A percentile compares a stretch with the other conserved stretches of the same genome.
These are phyloP conservation scores for Marmota flaviventris DNA, from an alignment of 2,113 vertebrate genomes.

Conservation along the genomic window DNA sequence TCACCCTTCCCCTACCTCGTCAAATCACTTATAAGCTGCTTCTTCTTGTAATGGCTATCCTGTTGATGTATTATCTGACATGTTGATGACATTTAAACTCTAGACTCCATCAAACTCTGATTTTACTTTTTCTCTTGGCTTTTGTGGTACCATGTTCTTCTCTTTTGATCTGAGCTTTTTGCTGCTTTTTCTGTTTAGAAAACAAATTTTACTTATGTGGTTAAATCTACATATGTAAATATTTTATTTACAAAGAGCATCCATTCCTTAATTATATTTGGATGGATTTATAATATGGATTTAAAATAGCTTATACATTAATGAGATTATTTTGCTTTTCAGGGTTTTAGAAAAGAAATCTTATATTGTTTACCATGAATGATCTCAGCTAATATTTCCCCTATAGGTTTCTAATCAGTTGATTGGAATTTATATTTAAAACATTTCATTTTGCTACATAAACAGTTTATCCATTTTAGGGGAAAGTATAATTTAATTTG, in stretches of 20 bases:
- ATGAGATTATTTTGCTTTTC: conserved; percentile 11
- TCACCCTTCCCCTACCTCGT: too few species aligned
- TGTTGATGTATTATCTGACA: neutral
- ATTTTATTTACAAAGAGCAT: neutral
- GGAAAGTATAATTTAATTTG: neutral
- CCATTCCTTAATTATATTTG: neutral
- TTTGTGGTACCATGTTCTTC: neutral
- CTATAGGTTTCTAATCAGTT: neutral
- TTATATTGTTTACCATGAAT: neutral
- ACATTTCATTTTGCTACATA: neutral
- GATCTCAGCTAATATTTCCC: neutral
- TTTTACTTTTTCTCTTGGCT: neutral
- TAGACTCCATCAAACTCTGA: neutral
- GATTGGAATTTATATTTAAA: neutral
- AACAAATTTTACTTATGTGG: neutral
- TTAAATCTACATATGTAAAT: neutral
- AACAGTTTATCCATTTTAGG: neutral
- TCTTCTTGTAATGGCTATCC: neutral
- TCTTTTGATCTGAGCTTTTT: neutral
- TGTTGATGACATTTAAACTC: neutral
- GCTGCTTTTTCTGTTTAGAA: neutral
- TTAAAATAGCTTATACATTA: conserved; percentile 7
- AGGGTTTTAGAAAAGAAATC: neutral
- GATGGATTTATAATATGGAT: neutral
- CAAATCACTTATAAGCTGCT: neutral